These are phyloP conservation scores for Netelia fuscicornis DNA, from an alignment of 2,888 invertebrate genomes.

Conservation along the genomic window DNA sequence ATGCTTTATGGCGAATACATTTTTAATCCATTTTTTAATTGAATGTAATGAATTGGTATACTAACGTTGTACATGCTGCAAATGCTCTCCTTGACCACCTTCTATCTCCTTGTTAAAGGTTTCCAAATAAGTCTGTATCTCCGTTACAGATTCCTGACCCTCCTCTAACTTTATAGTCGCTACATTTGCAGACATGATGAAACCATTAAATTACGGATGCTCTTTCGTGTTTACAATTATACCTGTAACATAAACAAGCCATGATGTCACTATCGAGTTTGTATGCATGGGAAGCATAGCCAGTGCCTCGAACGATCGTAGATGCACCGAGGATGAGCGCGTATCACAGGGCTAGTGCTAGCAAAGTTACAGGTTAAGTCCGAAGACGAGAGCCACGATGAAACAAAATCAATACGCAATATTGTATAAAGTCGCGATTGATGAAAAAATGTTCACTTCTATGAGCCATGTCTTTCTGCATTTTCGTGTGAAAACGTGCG, in stretches of 20 bases:
- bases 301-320: too few relatives aligned
- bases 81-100: slow-evolving; percentile 85
- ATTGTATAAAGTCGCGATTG: slow-evolving; percentile 1
- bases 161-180: slow-evolving; percentile 83
- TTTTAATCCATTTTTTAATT: too few relatives aligned
- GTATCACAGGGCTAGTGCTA: background rate
- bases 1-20: too few relatives aligned
- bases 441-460: background rate
- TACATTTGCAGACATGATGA: slow-evolving; percentile 81
- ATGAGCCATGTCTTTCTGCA: background rate
- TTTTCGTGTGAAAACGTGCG: background rate
- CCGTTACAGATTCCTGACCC: slow-evolving; percentile 87
- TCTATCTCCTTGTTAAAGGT: slow-evolving; percentile 94
- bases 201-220: slow-evolving; percentile 70
- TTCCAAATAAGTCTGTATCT: slow-evolving; percentile 92
- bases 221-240: slow-evolving; percentile 19
- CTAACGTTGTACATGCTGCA: slow-evolving; percentile 83
- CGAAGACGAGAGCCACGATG: background rate
- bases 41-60: slow-evolving; percentile 55
- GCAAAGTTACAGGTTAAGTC: background rate
- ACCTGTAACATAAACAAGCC: slow-evolving; percentile 54
- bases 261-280: background rate
- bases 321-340: background rate
- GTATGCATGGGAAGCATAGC: too few relatives aligned
- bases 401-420: slow-evolving; percentile 29